Evolutionary conservation across 2,113 vertebrate species (phyloP), one percentile per base, ranked within the genome.

Genomic region (Dasyornis broadbenti): DNA sequence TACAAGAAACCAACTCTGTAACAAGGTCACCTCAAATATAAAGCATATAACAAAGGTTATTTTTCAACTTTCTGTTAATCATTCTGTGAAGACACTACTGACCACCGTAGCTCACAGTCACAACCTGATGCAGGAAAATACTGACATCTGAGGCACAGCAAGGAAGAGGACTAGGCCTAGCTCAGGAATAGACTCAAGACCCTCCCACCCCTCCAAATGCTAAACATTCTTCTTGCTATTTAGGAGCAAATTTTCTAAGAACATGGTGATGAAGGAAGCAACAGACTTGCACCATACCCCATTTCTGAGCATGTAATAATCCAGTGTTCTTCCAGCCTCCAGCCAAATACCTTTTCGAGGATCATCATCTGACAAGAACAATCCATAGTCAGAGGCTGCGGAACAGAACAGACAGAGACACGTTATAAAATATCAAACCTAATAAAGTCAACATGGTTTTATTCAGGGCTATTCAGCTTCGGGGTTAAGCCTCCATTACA

Each of bases 291-390:
- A 73, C 18, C 97, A 26, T 99, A 99, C 99, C 98, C 99, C 99
- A 71, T 99, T 99, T 87, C 99, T 98, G 75, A 99, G 98, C 99
- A 99, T 99, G 97, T 99, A 99, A 96, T 99, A 99, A 98, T 99
- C 99, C 97, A 99, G 97, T 3, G 99, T 99, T 92, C 99, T 98
- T 77, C 99, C 99, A 27, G 99, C 99, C 95, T 99, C 99, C 82
- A 99, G 97, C 99, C 99, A 99, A 96, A 99, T 99, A 92, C 99
- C 99, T 98, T 99, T 99, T 42, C 99, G 98, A 53, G 99, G 99
- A 96, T 99, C 99, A 66, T 99, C 99, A 84, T 99, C 99, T 11
- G 99, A 99, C 59, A 99, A 97, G 96, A 99, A 99, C 50, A 99
- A 97, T 52, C 99, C 99, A 71, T 99, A 99, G 97, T 99, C 99